Evolutionary conservation across 2,888 invertebrate genomes (phyloP).

Genomic region (Leucophora obtusa): DNA sequence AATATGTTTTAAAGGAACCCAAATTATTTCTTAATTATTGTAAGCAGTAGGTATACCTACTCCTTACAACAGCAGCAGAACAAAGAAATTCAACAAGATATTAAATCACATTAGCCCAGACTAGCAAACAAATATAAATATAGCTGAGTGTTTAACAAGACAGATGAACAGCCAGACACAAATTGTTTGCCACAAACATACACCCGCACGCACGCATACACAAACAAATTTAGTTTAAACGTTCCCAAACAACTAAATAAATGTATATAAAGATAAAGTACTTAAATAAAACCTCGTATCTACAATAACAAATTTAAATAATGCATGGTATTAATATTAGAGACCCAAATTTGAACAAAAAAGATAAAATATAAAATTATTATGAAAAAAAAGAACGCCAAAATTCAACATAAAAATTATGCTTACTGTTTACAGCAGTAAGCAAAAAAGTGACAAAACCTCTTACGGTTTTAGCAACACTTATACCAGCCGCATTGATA

Average conservation of each 20-base stretch:
- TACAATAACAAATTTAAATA: slow-evolving; percentile 25
- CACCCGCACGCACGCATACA: background rate
- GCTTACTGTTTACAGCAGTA: too few relatives aligned
- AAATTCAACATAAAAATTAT: background rate
- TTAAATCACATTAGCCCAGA: slow-evolving; percentile 9
- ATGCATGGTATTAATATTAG: slow-evolving; percentile 13
- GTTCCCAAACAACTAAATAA: background rate
- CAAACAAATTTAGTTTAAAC: background rate
- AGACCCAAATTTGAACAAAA: background rate
- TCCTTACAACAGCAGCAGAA: background rate
- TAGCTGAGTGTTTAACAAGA: too few relatives aligned
- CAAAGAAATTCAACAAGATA: slow-evolving; percentile 8
- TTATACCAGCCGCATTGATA: background rate
- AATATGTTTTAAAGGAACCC: slow-evolving; percentile 8
- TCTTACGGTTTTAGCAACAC: background rate
- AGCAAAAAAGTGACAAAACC: slow-evolving; percentile 24
- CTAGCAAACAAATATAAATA: background rate
- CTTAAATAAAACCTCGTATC: slow-evolving; percentile 26
- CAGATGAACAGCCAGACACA: background rate
- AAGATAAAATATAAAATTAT: background rate
- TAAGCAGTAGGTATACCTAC: slow-evolving; percentile 5
- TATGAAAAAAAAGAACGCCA: background rate
- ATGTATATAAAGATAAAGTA: slow-evolving; percentile 18
- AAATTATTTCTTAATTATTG: slow-evolving; percentile 34
- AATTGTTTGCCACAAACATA: background rate